Evolutionary conservation across 2,888 invertebrate genomes (phyloP).

Genomic region (Gibbula magus): DNA sequence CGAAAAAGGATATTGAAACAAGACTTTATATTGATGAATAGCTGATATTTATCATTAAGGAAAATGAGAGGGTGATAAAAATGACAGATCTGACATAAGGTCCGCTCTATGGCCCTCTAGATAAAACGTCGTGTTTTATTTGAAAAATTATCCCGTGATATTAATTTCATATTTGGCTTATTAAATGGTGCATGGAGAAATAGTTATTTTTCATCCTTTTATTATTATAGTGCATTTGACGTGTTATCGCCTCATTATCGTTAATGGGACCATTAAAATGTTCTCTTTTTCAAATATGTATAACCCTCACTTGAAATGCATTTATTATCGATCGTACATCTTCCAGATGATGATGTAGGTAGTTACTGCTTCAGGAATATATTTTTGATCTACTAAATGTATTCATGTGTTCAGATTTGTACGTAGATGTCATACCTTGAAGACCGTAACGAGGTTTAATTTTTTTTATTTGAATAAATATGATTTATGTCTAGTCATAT

Average conservation of each 20-base stretch:
- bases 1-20: neutral
- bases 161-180: slow-evolving; percentile 12
- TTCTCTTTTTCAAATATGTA: slow-evolving; percentile 14
- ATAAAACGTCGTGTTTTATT: neutral
- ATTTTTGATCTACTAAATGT: no score
- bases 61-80: neutral
- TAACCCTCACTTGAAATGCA: neutral
- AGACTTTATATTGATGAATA: neutral
- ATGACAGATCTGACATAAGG: neutral
- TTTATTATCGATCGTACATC: neutral
- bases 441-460: no score
- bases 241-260: slow-evolving; percentile 2
- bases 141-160: neutral
- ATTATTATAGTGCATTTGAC: neutral
- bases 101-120: neutral
- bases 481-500: no score
- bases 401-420: no score
- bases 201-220: neutral
- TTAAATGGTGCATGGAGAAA: neutral
- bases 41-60: neutral
- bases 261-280: neutral
- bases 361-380: no score
- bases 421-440: no score
- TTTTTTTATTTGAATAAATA: no score
- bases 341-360: neutral